A percentile compares a stretch with the other conserved stretches of the same genome.
phyloP scores from a whole-genome alignment of 1,140 invertebrate genomes.

The Sminthurides bifidus region DNA sequence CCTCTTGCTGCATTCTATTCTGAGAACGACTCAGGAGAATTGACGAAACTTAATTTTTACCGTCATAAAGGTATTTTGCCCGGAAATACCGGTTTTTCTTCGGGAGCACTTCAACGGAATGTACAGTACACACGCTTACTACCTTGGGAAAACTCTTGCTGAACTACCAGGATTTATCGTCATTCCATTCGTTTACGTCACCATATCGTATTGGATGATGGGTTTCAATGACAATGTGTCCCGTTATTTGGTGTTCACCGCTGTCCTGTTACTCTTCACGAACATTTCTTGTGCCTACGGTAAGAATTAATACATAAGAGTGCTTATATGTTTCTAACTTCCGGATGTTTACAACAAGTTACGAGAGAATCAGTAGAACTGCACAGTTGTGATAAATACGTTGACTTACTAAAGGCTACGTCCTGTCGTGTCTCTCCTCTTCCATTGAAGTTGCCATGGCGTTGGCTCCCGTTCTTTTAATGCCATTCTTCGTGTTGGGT shows the following conservation, averaged over 20 bases:
- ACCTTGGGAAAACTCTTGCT: constrained; percentile 34
- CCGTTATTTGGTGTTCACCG: constrained; percentile 36
- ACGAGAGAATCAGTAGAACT: too few species aligned
- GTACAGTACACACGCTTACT: constrained; percentile 33
- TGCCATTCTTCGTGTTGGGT: too few species aligned
- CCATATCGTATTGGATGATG: constrained; percentile 41
- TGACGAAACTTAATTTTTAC: too few species aligned
- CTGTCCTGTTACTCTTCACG: constrained; percentile 37
- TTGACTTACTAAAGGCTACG: too few species aligned
- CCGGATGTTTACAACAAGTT: not conserved
- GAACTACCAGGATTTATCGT: constrained; percentile 38
- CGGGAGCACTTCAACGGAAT: constrained; percentile 34
- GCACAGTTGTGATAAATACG: too few species aligned
- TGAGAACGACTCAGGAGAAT: too few species aligned
- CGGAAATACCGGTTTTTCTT: constrained; percentile 32
- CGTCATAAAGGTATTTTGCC: too few species aligned
- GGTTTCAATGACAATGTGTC: constrained; percentile 34
- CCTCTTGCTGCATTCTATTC: too few species aligned
- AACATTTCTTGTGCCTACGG: constrained; percentile 42
- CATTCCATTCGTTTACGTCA: constrained; percentile 38
- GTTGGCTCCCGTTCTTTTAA: constrained; percentile 41
- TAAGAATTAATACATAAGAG: constrained; percentile 24
- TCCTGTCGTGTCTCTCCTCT: constrained; percentile 6
- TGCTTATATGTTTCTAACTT: not conserved
- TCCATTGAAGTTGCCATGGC: constrained; percentile 32